Percentiles rank a stretch among this genome's conserved stretches.
phyloP scores from a whole-genome alignment of 2,888 invertebrate genomes.

The Agonopterix alstromeriana region DNA sequence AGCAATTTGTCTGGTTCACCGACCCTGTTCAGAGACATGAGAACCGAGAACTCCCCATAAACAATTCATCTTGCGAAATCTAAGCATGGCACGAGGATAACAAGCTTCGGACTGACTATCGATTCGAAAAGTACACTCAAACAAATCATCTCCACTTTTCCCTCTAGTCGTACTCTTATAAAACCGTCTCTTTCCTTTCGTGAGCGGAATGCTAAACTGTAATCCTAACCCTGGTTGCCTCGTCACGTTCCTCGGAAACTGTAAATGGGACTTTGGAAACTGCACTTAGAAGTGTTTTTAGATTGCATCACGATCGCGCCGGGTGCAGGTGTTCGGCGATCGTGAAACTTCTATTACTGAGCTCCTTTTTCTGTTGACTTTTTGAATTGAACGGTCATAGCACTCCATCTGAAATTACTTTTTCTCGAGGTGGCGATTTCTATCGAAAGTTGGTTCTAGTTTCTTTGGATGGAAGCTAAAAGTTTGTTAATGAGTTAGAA shows the following conservation, averaged over 20 bases:
- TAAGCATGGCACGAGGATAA: constrained; percentile 30
- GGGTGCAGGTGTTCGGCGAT: constrained; percentile 40
- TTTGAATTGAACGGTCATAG: constrained; percentile 31
- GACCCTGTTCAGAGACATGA: constrained; percentile 43
- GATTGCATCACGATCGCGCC: constrained; percentile 27
- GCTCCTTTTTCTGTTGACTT: constrained; percentile 33
- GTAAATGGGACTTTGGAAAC: constrained; percentile 47
- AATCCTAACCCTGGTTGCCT: constrained; percentile 36
- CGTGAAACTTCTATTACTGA: constrained; percentile 36
- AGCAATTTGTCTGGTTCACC: constrained; percentile 59
- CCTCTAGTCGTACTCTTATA: constrained; percentile 31
- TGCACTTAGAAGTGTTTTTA: constrained; percentile 44
- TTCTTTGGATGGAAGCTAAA: constrained; percentile 4
- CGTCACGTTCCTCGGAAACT: constrained; percentile 27
- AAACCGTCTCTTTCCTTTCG: constrained; percentile 40
- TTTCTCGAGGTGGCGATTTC: constrained; percentile 2
- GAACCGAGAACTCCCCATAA: constrained; percentile 36
- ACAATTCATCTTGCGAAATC: constrained; percentile 51
- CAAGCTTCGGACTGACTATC: constrained; percentile 39
- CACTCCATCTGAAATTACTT: constrained; percentile 12
- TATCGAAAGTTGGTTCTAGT: constrained; percentile 2
- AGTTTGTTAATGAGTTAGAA: constrained; percentile 15
- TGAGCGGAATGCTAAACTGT: constrained; percentile 44
- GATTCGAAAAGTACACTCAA: constrained; percentile 40
- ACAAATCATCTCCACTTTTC: constrained; percentile 41